Base-by-base conservation (phyloP, 2,113 vertebrate genomes). In the Bubo blakistoni region DNA sequence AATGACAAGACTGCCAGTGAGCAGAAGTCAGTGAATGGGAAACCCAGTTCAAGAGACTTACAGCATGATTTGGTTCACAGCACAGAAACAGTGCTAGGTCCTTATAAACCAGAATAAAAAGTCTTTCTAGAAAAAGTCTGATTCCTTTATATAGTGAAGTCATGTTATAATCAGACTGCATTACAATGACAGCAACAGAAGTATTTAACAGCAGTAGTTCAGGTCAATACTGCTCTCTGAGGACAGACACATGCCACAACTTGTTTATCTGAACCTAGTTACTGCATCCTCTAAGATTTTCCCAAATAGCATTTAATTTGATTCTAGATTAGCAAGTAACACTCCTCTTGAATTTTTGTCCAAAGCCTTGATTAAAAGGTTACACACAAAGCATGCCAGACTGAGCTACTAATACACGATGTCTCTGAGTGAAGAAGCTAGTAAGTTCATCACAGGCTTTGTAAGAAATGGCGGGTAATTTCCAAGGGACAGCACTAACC, bases 401-500 rank as follows among this genome's bases (percentile, higher is more conserved):
- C 55, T 62, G 55, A 47, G 54, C 40, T 61, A 29, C 57, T 16
- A 47, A 47, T 47, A 21, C 46, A 47, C 8, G 46, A 47, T 47
- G 46, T 47, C 46, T 47, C 46, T 47, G 20, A 19, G 19, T 47
- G 19, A 47, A 47, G 46, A 47, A 47, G 19, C 46, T 47, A 51
- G 10, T 24, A 29, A 25, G 25, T 16, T 81, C 51, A 47, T 3
- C 38, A 8, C 27, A 78, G 70, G n/a, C 55, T 74, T 74, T 47
- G 22, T 40, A 40, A 85, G 69, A 71, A 79, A 29, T 0, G 5
- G 32, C 8, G 49, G 54, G 54, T 24, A 18, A 21, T 61, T 77
- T 61, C 40, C 55, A 67, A 52, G 13, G 19, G 54, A 32, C 63
- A 79, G 87, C 76, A 81, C 97, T 98, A 92, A 98, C 98, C 98